Base-by-base conservation (phyloP, 2,888 invertebrate species). In the Philereme vetulata region DNA sequence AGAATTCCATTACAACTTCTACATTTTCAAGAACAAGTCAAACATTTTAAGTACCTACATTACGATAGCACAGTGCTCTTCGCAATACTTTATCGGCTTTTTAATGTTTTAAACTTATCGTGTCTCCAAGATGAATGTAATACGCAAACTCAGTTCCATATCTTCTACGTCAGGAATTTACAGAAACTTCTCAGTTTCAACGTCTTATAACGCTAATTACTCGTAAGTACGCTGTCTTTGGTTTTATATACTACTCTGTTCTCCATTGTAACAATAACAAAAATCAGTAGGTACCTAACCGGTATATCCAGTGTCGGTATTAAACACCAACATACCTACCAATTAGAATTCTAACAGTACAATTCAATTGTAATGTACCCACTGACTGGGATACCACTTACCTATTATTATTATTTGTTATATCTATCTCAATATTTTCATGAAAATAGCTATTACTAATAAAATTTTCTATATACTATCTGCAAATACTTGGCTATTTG, bases 181-280 rank as follows among this genome's bases (percentile, higher is more conserved):
- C 51, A 81, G 85, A 67, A 80, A 71, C 45, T 86, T 90, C 62
- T 90, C 89, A 1, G 76, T 82, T 56, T 82, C 88, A 43, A 54
- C 83, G 10, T 56, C 67, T 50, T 74, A 78, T 64, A 82, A 85
- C 72, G 80, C 82, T 40, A 79, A 72, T 62, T 78, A 86, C 72
- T 83, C 85, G 90, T 91, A 73, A 86, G 90, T 89, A 34, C 6
- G 2, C 8, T 8, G 38, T 6, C 38, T 38, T 38, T 38, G 38
- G 8, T 7, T 38, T 38, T 7, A 38, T 3, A 38, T 38, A 21
- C 21, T 21, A 21, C 21, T 21, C 21, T 21, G 21, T 21, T 21
- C 1, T 2, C 21, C 21, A 21, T 21, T 21, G 21, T 21, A 21
- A 21, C 21, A 21, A 21, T 21, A 21, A 21, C 21, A 21, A 21